Evolutionary conservation across 2,113 vertebrate species (phyloP), one percentile per base, ranked within the genome.

Genomic region (Fukomys damarensis): DNA sequence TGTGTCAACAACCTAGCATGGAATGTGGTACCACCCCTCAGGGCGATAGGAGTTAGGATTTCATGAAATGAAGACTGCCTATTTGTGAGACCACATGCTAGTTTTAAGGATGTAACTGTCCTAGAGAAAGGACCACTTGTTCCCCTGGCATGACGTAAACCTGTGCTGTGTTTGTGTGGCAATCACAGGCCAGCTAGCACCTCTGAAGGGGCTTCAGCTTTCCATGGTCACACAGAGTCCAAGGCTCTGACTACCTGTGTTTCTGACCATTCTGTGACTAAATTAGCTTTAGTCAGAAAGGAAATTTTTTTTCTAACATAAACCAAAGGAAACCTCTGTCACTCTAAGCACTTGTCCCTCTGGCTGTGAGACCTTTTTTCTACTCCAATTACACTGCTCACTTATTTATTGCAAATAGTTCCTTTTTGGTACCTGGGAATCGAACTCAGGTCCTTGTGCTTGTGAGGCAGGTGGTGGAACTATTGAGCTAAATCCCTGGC

Each of bases 361-460:
- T 54, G 84, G 61, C 41, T 6, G 3, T 14, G 58, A 72, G 41
- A 81, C 8, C 8, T 30, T 80, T 54, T 82, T 66, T 26, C 52
- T 35, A 41, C 35, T n/a, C 85, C 76, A 3, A 81, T 85, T 63
- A 54, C 54, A 41, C 74, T 46, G 7, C 24, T 86, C 43, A 19
- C 17, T 72, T 81, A 11, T 84, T 93, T 94, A 52, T 68, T 94
- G n/a, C n/a, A n/a, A n/a, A n/a, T n/a, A n/a, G n/a, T n/a, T n/a
- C n/a, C n/a, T n/a, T n/a, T n/a, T n/a, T n/a, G n/a, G n/a, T n/a
- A n/a, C n/a, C n/a, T n/a, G n/a, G n/a, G n/a, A n/a, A n/a, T n/a
- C n/a, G n/a, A n/a, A n/a, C n/a, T n/a, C n/a, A n/a, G n/a, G n/a
- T n/a, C n/a, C n/a, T n/a, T n/a, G n/a, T n/a, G n/a, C n/a, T n/a